Evolutionary conservation across 2,113 vertebrate species (phyloP).

Genomic region (Perca schrenkii): DNA sequence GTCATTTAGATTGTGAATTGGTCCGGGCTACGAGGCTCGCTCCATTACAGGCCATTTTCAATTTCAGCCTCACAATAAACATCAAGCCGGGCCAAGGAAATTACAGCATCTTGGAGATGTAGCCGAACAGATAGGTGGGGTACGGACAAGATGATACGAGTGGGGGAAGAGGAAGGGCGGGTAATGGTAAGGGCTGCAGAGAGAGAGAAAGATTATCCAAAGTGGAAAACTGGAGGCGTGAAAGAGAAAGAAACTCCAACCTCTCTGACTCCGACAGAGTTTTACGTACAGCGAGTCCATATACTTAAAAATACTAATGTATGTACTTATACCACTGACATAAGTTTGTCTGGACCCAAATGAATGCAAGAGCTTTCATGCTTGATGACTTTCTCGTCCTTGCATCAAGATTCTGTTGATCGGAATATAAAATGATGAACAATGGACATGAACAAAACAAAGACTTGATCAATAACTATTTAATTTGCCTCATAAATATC

Average conservation of each 20-base stretch:
- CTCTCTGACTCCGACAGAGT: conserved; percentile 7
- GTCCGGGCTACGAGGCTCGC: conserved; percentile 96
- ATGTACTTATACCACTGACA: neutral
- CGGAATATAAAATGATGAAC: neutral
- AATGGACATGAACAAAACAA: neutral
- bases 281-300: conserved; percentile 1
- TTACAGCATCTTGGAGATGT: conserved; percentile 99
- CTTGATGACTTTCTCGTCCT: neutral
- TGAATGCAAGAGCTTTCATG: neutral
- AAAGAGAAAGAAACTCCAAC: conserved; percentile 43
- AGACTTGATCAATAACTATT: neutral
- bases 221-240: conserved; percentile 47
- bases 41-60: conserved; percentile 99
- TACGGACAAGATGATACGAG: conserved; percentile 96
- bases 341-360: neutral
- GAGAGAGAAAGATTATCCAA: conserved; percentile 62
- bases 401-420: neutral
- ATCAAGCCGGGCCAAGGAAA: conserved; percentile 98
- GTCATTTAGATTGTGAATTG: conserved; percentile 99
- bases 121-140: conserved; percentile 97
- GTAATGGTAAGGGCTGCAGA: conserved; percentile 42
- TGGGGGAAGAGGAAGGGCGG: conserved; percentile 88
- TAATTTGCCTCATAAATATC: neutral
- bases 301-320: neutral
- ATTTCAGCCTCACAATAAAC: conserved; percentile 99